phyloP scores from a whole-genome alignment of 2,888 invertebrate species.

The Xestia ashworthii region DNA sequence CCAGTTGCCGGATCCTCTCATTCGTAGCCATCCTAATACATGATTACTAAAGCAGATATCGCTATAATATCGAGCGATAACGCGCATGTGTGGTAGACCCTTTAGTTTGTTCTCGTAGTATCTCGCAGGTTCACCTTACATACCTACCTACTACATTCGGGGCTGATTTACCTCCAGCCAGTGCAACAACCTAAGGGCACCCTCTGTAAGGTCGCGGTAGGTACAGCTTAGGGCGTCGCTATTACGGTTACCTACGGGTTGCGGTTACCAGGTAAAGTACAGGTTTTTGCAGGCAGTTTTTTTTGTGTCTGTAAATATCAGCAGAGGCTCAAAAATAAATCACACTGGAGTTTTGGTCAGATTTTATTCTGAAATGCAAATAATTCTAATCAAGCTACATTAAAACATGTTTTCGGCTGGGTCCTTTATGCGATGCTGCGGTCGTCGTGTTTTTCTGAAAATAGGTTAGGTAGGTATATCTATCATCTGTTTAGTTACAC shows the following conservation, averaged over 20 bases:
- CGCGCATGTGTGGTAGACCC: too few species aligned
- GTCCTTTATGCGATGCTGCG: not conserved
- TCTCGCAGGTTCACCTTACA: not conserved
- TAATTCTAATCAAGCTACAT: conserved; percentile 23
- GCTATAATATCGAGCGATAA: too few species aligned
- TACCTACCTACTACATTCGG: not conserved
- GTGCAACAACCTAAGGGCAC: conserved; percentile 1
- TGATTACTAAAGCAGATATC: too few species aligned
- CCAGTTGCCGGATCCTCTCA: too few species aligned
- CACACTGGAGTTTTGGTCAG: conserved; percentile 61
- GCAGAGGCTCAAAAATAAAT: conserved; percentile 10
- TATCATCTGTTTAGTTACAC: not conserved
- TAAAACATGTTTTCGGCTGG: not conserved
- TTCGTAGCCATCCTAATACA: too few species aligned
- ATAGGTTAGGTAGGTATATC: not conserved
- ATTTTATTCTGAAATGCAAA: conserved; percentile 77
- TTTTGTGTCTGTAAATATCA: not conserved
- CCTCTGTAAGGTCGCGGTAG: too few species aligned
- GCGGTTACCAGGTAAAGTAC: not conserved
- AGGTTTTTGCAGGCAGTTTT: not conserved
- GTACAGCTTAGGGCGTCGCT: not conserved
- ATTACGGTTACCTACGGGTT: too few species aligned
- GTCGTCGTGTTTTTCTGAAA: conserved; percentile 24
- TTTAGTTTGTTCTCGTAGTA: not conserved
- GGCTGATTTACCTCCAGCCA: not conserved